Evolutionary conservation across 2,797 vertebrate species (phyloP), one percentile per base, ranked within the genome.

Genomic region (Hydrocynus forskahlii): DNA sequence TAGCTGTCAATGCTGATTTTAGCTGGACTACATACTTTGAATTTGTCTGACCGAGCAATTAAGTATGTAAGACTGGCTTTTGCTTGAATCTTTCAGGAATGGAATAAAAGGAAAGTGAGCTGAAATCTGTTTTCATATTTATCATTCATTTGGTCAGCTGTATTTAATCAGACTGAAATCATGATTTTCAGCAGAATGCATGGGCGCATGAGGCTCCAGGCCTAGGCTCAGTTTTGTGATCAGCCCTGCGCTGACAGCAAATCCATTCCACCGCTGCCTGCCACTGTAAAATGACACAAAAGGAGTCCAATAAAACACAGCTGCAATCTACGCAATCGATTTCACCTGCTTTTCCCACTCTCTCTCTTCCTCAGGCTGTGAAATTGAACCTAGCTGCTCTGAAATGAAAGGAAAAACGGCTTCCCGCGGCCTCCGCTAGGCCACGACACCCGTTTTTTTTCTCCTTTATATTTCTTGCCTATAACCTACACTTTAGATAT

Each of bases 301-400:
- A 89, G 84, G 86, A 93, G 89, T 93, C 89, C 92, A 95, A 94
- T 94, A 96, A 95, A 96, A 96, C 94, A 94, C 94, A 94, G 93
- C 89, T 92, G 93, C 92, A 93, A 93, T 91, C 94, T 93, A 91
- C 90, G 89, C 93, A 94, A 97, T 97, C 89, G 90, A 96, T 97
- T 96, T 95, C 92, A 92, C 91, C 89, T 92, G 60, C 60, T 94
- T 91, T 92, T 94, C 52, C 85, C 93, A 94, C 97, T 96, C 95
- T 89, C 91, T 45, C 92, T 93, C 89, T 74, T 76, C 71, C 89
- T 85, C 14, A 16, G 93, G 88, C 94, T 96, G 94, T 96, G 95
- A 97, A 97, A 97, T 96, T 96, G 95, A 93, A 91, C 93, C 90
- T 84, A 83, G 90, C 91, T 92, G 80, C 85, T 91, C 89, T 88